Conservation (phyloP, 2,113 vertebrate species). For the Osmerus mordax region DNA sequence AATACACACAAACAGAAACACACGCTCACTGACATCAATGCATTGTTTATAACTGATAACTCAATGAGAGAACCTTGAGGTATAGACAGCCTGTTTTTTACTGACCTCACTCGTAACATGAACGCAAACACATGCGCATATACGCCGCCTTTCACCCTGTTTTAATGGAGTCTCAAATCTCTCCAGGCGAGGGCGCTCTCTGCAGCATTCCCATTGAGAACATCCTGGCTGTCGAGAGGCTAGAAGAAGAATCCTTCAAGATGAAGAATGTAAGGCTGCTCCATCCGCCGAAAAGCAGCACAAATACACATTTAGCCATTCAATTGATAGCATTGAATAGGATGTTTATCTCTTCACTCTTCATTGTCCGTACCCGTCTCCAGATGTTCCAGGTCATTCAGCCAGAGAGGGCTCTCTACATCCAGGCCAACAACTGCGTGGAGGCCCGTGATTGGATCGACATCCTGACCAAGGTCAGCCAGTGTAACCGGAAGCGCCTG, state of each 20-base stretch:
- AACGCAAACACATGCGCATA: background rate
- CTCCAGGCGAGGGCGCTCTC: slow-evolving; percentile 86
- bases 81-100: background rate
- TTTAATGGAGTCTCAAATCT: slow-evolving; percentile 21
- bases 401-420: slow-evolving; percentile 94
- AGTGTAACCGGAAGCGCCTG: slow-evolving; percentile 94
- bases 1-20: slow-evolving; percentile 18
- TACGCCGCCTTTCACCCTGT: background rate
- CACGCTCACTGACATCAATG: background rate
- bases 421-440: slow-evolving; percentile 97
- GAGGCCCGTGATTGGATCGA: slow-evolving; percentile 98
- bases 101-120: background rate
- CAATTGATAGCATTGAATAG: too few relatives aligned
- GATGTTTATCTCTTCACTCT: background rate
- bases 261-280: slow-evolving; percentile 94
- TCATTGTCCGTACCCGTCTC: background rate
- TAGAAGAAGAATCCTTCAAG: slow-evolving; percentile 98
- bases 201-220: slow-evolving; percentile 98
- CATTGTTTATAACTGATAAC: background rate
- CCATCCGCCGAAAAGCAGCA: background rate
- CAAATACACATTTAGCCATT: background rate
- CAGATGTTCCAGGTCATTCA: slow-evolving; percentile 99
- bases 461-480: slow-evolving; percentile 97
- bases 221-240: slow-evolving; percentile 92
- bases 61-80: too few relatives aligned